Percentiles rank a stretch among this genome's conserved stretches.
phyloP scores from a whole-genome alignment of 2,797 vertebrate species.

The Eulemur albifrons region DNA sequence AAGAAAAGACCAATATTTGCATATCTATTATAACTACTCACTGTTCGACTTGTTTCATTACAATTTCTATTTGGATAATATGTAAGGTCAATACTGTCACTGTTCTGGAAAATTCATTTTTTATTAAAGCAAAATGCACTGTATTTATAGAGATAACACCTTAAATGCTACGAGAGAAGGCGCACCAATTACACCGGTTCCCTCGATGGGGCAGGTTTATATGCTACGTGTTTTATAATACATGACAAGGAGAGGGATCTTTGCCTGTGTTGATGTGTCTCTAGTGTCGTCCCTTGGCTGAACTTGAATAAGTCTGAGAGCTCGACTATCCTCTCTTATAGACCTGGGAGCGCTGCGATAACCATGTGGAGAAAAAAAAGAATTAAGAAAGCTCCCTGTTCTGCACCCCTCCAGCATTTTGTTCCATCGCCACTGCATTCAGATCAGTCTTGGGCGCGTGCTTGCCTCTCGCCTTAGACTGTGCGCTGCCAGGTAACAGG shows the following conservation, averaged over 20 bases:
- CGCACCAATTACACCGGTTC: conserved; percentile 64
- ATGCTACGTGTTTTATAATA: not conserved
- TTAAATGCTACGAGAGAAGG: conserved; percentile 72
- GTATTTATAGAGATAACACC: conserved; percentile 77
- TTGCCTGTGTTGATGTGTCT: not conserved
- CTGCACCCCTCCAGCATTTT: not conserved
- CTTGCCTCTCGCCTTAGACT: not conserved
- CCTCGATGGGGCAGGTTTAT: conserved; percentile 36
- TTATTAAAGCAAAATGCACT: conserved; percentile 85
- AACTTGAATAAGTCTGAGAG: not conserved
- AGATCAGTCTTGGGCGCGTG: not conserved
- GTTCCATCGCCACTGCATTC: not conserved
- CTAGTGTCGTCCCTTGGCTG: conserved; percentile 3
- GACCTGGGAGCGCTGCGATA: not conserved
- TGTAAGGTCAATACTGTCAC: conserved; percentile 89
- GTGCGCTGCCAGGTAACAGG: not conserved
- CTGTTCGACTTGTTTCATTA: conserved; percentile 89
- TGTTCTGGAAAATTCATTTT: conserved; percentile 89
- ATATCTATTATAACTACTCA: conserved; percentile 89
- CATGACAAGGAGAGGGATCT: not conserved
- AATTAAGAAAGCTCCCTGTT: not conserved
- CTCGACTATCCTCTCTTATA: not conserved
- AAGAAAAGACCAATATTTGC: conserved; percentile 91
- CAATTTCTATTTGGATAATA: conserved; percentile 89
- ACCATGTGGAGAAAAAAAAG: not conserved